Conservation (phyloP, 2,797 vertebrate genomes). For the Hippopotamyrus pictus region DNA sequence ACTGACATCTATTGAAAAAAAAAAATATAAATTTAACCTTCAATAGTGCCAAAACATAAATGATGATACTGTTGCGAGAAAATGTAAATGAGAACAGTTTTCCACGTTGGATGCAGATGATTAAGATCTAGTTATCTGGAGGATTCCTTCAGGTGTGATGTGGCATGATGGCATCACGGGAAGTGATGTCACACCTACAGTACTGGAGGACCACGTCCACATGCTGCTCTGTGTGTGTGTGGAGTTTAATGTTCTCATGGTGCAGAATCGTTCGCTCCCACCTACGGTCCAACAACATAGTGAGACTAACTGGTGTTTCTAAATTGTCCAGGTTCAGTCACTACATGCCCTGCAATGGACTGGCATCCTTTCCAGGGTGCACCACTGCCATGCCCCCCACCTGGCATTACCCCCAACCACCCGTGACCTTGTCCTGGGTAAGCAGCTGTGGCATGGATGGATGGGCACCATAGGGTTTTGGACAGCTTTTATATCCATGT, state of each 20-base stretch:
- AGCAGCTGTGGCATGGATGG: neutral
- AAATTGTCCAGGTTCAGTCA: neutral
- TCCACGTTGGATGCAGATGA: neutral
- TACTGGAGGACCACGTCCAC: neutral
- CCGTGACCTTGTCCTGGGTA: neutral
- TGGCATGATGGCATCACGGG: neutral
- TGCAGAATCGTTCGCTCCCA: neutral
- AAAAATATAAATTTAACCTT: neutral
- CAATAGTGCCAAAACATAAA: neutral
- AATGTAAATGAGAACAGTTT: neutral
- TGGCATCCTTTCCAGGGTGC: neutral
- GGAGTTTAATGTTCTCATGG: neutral
- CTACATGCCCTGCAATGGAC: neutral
- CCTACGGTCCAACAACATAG: neutral
- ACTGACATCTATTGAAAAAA: neutral
- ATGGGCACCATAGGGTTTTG: neutral
- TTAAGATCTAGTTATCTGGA: neutral
- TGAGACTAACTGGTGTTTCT: neutral
- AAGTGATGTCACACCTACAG: neutral
- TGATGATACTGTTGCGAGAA: neutral
- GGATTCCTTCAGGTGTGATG: neutral
- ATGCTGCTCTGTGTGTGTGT: neutral
- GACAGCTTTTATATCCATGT: neutral
- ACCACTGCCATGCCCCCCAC: neutral
- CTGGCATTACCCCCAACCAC: neutral